phyloP scores from a whole-genome alignment of 2,888 invertebrate species.

The Lydus trimaculatus region DNA sequence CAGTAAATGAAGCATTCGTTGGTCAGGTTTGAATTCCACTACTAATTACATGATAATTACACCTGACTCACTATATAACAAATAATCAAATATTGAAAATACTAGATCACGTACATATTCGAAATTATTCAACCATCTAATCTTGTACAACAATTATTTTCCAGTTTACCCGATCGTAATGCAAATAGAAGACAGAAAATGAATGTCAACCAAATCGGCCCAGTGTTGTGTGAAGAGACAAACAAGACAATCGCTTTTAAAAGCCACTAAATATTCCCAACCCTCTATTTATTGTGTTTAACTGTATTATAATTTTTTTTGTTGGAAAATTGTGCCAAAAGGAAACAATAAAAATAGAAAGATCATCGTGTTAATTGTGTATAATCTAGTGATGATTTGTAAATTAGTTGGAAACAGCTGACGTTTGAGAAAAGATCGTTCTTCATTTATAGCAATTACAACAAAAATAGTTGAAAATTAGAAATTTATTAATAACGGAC shows the following conservation, averaged over 20 bases:
- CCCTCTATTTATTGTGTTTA: background rate
- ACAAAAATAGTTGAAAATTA: too few relatives aligned
- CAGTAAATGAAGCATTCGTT: background rate
- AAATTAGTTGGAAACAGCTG: background rate
- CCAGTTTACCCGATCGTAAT: background rate
- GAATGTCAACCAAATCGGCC: background rate
- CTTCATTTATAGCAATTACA: too few relatives aligned
- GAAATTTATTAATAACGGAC: too few relatives aligned
- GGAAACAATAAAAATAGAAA: too few relatives aligned
- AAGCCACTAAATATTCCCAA: background rate
- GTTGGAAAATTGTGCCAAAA: background rate
- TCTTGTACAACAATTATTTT: background rate
- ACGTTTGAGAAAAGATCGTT: too few relatives aligned
- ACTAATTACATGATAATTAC: constrained; percentile 3
- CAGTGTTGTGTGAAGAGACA: constrained; percentile 9
- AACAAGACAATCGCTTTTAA: constrained; percentile 9
- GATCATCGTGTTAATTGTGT: background rate
- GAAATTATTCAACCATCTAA: too few relatives aligned
- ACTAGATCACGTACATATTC: too few relatives aligned
- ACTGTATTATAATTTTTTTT: background rate
- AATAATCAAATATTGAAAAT: background rate
- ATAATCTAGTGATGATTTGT: background rate
- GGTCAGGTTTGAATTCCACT: background rate
- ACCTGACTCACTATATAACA: background rate
- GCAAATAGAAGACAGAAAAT: background rate